phyloP scores from a whole-genome alignment of 2,797 vertebrate species.

The Neosalanx taihuensis region DNA sequence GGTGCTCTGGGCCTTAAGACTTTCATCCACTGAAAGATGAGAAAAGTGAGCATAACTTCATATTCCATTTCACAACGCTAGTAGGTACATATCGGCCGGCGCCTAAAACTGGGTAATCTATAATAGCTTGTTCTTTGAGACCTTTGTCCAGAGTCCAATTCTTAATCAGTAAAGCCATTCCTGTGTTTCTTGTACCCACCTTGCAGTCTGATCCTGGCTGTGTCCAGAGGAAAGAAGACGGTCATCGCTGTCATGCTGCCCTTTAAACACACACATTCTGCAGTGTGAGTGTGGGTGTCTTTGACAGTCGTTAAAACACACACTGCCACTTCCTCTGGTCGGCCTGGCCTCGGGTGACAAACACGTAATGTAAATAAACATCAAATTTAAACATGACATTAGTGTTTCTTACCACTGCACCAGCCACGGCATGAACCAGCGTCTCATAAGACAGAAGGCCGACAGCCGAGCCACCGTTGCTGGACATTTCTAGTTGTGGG shows the following conservation, averaged over 20 bases:
- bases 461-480: constrained; percentile 44
- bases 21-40: constrained; percentile 75
- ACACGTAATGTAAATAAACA: background rate
- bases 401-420: constrained; percentile 69
- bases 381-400: background rate
- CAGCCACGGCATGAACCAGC: constrained; percentile 78
- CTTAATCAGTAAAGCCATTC: constrained; percentile 27
- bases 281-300: background rate
- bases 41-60: background rate
- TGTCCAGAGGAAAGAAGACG: constrained; percentile 80
- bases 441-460: constrained; percentile 77
- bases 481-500: constrained; percentile 61
- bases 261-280: constrained; percentile 45
- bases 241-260: constrained; percentile 79
- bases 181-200: constrained; percentile 59
- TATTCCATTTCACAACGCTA: background rate
- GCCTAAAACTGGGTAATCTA: background rate
- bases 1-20: constrained; percentile 72
- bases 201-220: constrained; percentile 79
- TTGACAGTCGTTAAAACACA: background rate
- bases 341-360: background rate
- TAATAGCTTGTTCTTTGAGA: background rate
- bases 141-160: background rate
- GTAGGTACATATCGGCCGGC: background rate
- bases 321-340: background rate